These are phyloP conservation scores for Remorina albescens DNA, from an alignment of 2,797 vertebrate species.

Conservation along the genomic window DNA sequence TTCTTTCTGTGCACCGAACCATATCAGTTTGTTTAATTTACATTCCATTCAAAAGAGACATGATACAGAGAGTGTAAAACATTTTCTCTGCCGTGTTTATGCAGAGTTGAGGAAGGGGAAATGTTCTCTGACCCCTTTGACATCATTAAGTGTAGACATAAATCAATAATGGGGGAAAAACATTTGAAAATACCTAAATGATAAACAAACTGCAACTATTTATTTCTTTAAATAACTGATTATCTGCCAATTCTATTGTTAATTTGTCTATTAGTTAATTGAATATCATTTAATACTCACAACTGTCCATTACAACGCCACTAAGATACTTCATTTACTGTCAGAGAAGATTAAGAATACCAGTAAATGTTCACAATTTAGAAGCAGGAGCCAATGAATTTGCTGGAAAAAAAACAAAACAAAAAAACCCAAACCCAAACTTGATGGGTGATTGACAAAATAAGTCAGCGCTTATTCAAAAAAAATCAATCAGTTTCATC, in stretches of 20 bases:
- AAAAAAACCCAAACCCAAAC: no score
- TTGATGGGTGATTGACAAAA: no score
- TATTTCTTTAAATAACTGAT: not conserved
- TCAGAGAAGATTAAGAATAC: not conserved
- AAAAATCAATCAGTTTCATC: not conserved
- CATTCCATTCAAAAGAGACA: slow-evolving; percentile 41
- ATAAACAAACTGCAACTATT: not conserved
- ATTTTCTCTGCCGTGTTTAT: slow-evolving; percentile 30
- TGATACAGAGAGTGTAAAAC: slow-evolving; percentile 28
- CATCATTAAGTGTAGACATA: slow-evolving; percentile 21
- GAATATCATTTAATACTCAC: not conserved
- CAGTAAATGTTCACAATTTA: not conserved
- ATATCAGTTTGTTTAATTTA: slow-evolving; percentile 49
- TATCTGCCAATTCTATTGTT: not conserved
- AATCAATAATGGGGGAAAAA: slow-evolving; percentile 23
- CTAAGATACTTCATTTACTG: not conserved
- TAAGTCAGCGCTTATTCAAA: no score
- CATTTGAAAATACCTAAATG: slow-evolving; percentile 13
- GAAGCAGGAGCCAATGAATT: not conserved
- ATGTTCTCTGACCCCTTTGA: slow-evolving; percentile 32
- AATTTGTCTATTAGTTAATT: not conserved
- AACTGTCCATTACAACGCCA: not conserved
- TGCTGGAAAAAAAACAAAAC: not conserved
- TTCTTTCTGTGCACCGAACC: slow-evolving; percentile 24
- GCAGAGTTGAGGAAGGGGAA: slow-evolving; percentile 34